Conservation (phyloP, 1,140 invertebrate genomes). For the Cydia splendana region DNA sequence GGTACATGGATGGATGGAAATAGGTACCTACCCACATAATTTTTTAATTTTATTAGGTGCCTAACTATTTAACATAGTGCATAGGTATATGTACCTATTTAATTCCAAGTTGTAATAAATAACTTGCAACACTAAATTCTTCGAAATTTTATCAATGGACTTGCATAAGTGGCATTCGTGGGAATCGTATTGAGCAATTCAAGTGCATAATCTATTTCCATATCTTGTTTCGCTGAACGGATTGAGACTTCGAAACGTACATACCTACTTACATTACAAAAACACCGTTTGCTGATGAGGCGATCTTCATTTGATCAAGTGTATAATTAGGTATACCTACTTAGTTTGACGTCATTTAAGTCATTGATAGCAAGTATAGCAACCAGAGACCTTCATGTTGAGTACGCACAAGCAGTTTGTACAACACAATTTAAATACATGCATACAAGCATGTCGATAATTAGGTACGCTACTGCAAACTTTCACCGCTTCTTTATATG, state of each 20-base stretch:
- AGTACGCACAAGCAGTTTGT: not conserved
- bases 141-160: constrained; percentile 22
- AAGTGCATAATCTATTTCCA: not conserved
- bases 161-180: constrained; percentile 24
- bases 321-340: not conserved
- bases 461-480: constrained; percentile 13
- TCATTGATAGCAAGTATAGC: not conserved
- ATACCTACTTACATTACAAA: not conserved
- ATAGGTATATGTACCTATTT: too few species aligned
- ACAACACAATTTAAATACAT: constrained; percentile 7
- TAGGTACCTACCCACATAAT: too few species aligned
- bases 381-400: constrained; percentile 1
- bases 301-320: constrained; percentile 4
- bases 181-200: constrained; percentile 11
- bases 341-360: not conserved
- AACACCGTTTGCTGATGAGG: not conserved
- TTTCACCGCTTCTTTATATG: constrained; percentile 27
- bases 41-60: too few species aligned
- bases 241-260: not conserved
- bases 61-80: too few species aligned
- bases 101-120: not conserved
- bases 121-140: not conserved
- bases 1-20: too few species aligned
- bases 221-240: constrained; percentile 16
- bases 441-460: constrained; percentile 12